Conservation (phyloP, 2,888 invertebrate genomes). For the Machimus atricapillus region DNA sequence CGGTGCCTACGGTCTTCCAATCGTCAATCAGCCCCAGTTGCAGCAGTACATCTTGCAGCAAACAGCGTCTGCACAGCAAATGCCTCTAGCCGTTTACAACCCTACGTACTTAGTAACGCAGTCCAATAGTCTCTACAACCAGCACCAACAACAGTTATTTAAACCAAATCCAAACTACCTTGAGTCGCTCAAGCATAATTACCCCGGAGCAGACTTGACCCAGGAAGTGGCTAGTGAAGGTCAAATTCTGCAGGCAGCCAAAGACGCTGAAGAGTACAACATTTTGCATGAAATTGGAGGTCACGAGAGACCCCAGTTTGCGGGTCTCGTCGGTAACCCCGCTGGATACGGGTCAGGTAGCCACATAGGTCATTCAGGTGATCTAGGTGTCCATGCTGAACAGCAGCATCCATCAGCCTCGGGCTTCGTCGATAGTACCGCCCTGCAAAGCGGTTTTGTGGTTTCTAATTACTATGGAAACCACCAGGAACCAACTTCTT, state of each 20-base stretch:
- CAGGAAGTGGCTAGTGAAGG: conserved; percentile 61
- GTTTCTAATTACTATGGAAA: conserved; percentile 60
- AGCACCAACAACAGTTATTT: conserved; percentile 60
- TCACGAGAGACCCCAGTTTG: conserved; percentile 54
- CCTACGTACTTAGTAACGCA: conserved; percentile 61
- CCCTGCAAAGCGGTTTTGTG: conserved; percentile 57
- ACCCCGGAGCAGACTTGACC: conserved; percentile 57
- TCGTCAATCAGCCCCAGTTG: conserved; percentile 61
- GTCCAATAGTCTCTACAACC: conserved; percentile 61
- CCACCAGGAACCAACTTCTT: conserved; percentile 54
- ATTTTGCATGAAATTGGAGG: conserved; percentile 47
- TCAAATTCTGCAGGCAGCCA: conserved; percentile 59
- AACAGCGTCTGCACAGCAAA: conserved; percentile 54
- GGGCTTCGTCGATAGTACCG: conserved; percentile 52
- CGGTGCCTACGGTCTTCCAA: conserved; percentile 63
- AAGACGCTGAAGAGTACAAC: conserved; percentile 55
- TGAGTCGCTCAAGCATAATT: conserved; percentile 57
- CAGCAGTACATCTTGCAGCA: conserved; percentile 56
- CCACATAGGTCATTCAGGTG: conserved; percentile 38
- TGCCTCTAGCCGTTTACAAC: conserved; percentile 59
- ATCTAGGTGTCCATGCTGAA: conserved; percentile 50
- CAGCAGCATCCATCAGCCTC: conserved; percentile 54
- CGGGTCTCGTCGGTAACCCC: conserved; percentile 58
- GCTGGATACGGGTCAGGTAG: conserved; percentile 48
- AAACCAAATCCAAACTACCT: conserved; percentile 65